Conservation (phyloP, 1,140 invertebrate genomes). For the Oryctes rhinoceros region DNA sequence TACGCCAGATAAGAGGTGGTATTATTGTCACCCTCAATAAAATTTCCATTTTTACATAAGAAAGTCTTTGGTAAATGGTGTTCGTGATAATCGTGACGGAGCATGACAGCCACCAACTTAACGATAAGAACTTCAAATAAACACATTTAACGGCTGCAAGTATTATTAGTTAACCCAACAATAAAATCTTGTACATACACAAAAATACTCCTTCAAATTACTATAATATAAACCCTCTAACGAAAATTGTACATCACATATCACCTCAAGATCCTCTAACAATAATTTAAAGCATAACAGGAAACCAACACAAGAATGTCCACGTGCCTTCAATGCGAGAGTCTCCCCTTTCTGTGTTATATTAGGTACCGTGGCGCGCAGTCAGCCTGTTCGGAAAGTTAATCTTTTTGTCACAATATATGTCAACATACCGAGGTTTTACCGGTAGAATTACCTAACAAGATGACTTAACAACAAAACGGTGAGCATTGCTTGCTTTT, state of each 20-base stretch:
- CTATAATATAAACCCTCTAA: conserved; percentile 15
- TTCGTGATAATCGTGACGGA: background rate
- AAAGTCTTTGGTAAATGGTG: background rate
- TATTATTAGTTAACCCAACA: conserved; percentile 10
- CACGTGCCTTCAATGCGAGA: conserved; percentile 12
- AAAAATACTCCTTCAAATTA: background rate
- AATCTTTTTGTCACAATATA: conserved; percentile 22
- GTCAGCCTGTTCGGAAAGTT: conserved; percentile 2
- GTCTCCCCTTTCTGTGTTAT: background rate
- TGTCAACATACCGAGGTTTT: conserved; percentile 18
- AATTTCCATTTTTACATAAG: background rate
- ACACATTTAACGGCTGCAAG: conserved; percentile 3
- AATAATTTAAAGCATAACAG: conserved; percentile 10
- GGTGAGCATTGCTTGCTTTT: conserved; percentile 3
- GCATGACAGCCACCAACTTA: background rate
- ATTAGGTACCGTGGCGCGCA: conserved; percentile 8
- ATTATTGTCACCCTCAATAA: background rate
- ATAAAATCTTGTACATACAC: background rate
- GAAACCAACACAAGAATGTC: background rate
- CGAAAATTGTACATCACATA: conserved; percentile 9
- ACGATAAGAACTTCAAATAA: background rate
- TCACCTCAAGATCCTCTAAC: background rate
- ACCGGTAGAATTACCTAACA: conserved; percentile 21
- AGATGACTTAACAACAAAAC: conserved; percentile 22
- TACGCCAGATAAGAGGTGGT: too few species aligned